These are phyloP conservation scores for Chymomyza fuscimana DNA, from an alignment of 2,888 invertebrate species.

Conservation along the genomic window DNA sequence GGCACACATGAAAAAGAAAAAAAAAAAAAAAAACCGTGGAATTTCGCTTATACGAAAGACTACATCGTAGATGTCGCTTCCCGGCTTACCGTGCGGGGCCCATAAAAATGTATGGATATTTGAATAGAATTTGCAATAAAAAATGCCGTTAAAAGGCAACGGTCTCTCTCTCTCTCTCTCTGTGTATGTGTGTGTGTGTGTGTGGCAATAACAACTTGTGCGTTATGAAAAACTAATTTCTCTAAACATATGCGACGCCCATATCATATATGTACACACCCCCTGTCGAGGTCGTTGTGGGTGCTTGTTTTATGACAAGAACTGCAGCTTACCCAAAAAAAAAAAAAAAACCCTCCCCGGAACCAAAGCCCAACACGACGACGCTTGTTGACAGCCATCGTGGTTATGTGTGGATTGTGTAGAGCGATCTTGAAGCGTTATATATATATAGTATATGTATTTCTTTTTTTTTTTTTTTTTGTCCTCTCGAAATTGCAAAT, in stretches of 20 bases:
- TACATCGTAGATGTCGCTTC: slow-evolving; percentile 39
- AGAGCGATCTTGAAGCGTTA: slow-evolving; percentile 29
- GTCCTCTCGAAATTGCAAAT: slow-evolving; percentile 69
- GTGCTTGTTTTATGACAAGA: slow-evolving; percentile 7
- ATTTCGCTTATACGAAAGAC: slow-evolving; percentile 43
- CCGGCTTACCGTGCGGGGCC: slow-evolving; percentile 36
- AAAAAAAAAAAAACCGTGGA: slow-evolving; percentile 28
- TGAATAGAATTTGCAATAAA: slow-evolving; percentile 77
- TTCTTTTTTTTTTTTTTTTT: slow-evolving; percentile 14
- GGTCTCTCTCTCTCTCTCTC: slow-evolving; percentile 5
- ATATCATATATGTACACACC: slow-evolving; percentile 36
- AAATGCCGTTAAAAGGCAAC: slow-evolving; percentile 73
- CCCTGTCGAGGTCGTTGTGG: slow-evolving; percentile 1
- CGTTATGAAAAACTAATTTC: slow-evolving; percentile 77
- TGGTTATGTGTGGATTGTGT: slow-evolving; percentile 1
- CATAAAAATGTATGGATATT: slow-evolving; percentile 76
- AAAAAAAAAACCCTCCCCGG: neutral
- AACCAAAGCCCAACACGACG: neutral
- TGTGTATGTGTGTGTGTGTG: slow-evolving; percentile 27
- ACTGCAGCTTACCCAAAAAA: neutral
- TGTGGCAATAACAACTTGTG: slow-evolving; percentile 73
- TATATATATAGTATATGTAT: slow-evolving; percentile 14
- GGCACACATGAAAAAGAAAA: slow-evolving; percentile 20
- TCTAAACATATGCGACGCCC: slow-evolving; percentile 72
- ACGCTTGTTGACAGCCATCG: slow-evolving; percentile 51